Evolutionary conservation across 2,888 invertebrate genomes (phyloP).

Genomic region (Leucoptera coffeella): DNA sequence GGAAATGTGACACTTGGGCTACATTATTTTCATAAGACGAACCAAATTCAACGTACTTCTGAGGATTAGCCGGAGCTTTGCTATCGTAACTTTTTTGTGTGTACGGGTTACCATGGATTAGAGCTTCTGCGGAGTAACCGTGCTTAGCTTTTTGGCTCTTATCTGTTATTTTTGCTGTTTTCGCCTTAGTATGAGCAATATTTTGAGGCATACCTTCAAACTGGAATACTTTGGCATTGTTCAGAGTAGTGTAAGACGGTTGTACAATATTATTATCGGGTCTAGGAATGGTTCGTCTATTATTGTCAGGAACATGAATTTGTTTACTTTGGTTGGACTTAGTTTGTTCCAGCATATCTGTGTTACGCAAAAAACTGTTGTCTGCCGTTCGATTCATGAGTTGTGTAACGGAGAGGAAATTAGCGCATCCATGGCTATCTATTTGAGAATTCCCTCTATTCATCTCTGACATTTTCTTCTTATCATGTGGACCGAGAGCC

Average conservation of each 20-base stretch:
- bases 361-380: conserved; percentile 24
- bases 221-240: conserved; percentile 24
- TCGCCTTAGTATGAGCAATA: conserved; percentile 19
- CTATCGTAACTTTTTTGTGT: conserved; percentile 29
- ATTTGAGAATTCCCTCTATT: conserved; percentile 18
- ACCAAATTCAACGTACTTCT: conserved; percentile 33
- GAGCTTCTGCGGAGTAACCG: conserved; percentile 38
- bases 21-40: conserved; percentile 26
- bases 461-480: conserved; percentile 25
- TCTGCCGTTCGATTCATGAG: conserved; percentile 40
- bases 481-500: conserved; percentile 41
- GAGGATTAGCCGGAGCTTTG: conserved; percentile 25
- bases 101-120: conserved; percentile 30
- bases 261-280: conserved; percentile 24
- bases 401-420: conserved; percentile 41
- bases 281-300: no score
- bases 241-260: conserved; percentile 27
- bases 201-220: conserved; percentile 24
- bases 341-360: conserved; percentile 18
- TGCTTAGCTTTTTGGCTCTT: conserved; percentile 31
- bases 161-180: conserved; percentile 21
- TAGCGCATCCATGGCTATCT: conserved; percentile 34
- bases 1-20: conserved; percentile 44
- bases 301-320: no score
- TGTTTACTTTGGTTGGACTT: conserved; percentile 23